Conservation (phyloP, 2,888 invertebrate species). For the Brachyptera risi region DNA sequence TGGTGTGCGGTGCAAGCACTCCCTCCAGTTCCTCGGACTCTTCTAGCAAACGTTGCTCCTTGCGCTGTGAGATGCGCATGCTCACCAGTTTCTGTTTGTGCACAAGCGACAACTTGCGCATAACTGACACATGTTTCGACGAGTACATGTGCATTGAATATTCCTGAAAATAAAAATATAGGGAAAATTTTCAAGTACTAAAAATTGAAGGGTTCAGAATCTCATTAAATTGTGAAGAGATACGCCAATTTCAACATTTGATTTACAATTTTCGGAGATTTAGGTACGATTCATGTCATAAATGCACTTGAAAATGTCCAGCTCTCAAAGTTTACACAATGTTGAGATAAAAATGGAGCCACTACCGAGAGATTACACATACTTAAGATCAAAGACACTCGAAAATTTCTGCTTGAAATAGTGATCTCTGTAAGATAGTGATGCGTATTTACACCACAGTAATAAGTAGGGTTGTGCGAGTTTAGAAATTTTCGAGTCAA, state of each 20-base stretch:
- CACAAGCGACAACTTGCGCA: conserved; percentile 68
- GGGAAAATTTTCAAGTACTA: neutral
- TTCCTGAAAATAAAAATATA: conserved; percentile 50
- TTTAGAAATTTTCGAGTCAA: no score
- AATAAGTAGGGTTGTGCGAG: no score
- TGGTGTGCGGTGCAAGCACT: conserved; percentile 54
- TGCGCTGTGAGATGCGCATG: conserved; percentile 76
- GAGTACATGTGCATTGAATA: conserved; percentile 71
- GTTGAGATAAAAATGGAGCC: no score
- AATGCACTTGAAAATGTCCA: neutral
- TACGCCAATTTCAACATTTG: no score
- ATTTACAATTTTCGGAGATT: neutral
- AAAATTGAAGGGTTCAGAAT: no score
- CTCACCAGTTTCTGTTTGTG: conserved; percentile 69
- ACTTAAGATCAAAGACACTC: no score
- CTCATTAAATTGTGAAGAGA: no score
- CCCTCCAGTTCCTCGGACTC: conserved; percentile 52
- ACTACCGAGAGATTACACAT: no score
- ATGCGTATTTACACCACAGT: no score
- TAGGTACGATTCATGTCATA: neutral
- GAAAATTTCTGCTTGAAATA: no score
- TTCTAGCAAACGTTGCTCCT: conserved; percentile 74
- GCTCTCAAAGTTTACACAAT: no score
- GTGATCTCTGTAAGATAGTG: no score
- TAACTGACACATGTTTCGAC: conserved; percentile 64